Evolutionary conservation across 2,113 vertebrate species (phyloP), one percentile per base, ranked within the genome.

Genomic region (Oncorhynchus kisutch): DNA sequence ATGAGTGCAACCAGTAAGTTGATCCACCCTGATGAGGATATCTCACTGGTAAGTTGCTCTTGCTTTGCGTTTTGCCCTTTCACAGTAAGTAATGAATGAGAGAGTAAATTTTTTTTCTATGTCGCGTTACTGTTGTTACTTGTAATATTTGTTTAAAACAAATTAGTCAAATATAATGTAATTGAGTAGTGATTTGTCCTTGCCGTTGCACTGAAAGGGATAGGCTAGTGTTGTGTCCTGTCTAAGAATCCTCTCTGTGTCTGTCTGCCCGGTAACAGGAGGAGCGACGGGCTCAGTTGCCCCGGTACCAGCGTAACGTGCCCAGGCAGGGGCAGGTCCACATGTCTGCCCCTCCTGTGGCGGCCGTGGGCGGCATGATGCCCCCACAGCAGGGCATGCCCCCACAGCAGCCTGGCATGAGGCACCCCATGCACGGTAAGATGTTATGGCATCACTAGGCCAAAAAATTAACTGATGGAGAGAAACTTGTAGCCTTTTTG

Each of bases 11-110:
- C 98, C 94, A 99, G 98, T 99, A 99, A 99, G 98, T 99, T 99
- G 97, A 99, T 99, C 96, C 97, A 99, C 89, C 98, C 97, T 95
- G 98, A 99, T 98, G 98, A 99, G 97, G 97, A 99, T 96, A 97
- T 99, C 95, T 99, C 98, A 81, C 94, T 99, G 97, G 98, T 99
- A 96, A 99, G 98, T 99, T 79, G 86, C 87, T 91, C 81, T 78
- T 89, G 80, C 90, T 90, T 89, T 91, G 84, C 74, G 72, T 87
- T 91, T 88, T 92, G 88, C 82, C 83, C 86, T 94, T 92, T 84
- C 92, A 94, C 92, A 92, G 93, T 94, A 94, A 94, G 93, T 94
- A 94, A 94, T 93, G 85, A 79, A 75, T 88, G 88, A 82, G 83
- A 76, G n/a, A 34, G 2, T 84, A 57, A 39, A 20, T 78, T 77